Conservation (phyloP, 2,888 invertebrate genomes). For the Lutraria lutraria region DNA sequence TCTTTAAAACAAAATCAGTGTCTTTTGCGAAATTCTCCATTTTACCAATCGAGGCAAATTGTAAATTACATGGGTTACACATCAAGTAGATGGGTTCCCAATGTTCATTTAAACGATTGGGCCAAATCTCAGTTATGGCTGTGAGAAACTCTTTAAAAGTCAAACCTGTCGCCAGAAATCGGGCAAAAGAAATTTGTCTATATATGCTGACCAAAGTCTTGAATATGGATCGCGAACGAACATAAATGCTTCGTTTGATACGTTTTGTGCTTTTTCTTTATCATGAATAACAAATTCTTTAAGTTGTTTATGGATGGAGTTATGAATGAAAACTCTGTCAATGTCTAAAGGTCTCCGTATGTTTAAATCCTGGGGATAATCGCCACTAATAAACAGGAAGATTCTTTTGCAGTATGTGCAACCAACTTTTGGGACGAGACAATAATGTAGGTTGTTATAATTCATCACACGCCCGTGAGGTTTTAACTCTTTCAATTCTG, state of each 20-base stretch:
- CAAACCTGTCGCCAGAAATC: conserved; percentile 59
- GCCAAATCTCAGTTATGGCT: conserved; percentile 31
- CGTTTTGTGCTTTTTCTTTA: conserved; percentile 18
- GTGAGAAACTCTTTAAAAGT: conserved; percentile 66
- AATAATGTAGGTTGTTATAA: conserved; percentile 3
- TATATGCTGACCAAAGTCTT: conserved; percentile 69
- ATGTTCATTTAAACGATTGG: conserved; percentile 63
- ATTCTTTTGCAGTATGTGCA: conserved; percentile 56
- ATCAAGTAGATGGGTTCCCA: conserved; percentile 55
- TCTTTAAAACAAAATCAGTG: conserved; percentile 47
- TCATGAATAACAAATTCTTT: not conserved
- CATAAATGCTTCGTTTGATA: conserved; percentile 56
- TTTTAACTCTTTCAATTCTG: no score
- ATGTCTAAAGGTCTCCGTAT: conserved; percentile 54
- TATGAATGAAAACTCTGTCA: conserved; percentile 56
- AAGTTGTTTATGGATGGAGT: conserved; percentile 11
- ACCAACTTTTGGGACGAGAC: conserved; percentile 50
- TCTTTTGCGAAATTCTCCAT: conserved; percentile 64
- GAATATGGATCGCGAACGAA: conserved; percentile 66
- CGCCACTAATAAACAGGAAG: conserved; percentile 46
- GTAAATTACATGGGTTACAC: conserved; percentile 68
- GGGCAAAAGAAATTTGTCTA: no score
- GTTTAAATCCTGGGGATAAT: not conserved
- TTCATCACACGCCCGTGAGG: not conserved
- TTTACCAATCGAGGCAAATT: conserved; percentile 66